Base-by-base conservation (phyloP, 37 sponge, comb jelly and placozoan species). In the Petrosia ficiformis region DNA sequence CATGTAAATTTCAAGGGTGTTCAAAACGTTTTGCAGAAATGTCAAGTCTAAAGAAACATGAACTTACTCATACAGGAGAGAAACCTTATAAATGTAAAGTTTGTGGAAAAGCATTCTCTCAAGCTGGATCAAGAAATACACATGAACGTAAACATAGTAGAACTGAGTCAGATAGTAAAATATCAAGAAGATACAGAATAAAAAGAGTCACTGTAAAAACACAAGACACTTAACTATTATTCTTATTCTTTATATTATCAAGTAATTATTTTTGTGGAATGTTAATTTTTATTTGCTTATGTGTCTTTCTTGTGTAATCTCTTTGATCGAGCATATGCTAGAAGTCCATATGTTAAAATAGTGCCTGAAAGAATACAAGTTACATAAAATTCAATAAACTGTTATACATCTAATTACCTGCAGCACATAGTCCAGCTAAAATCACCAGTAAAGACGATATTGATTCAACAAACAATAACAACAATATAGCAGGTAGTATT, bases 31-130 rank as follows among this genome's bases (percentile, higher is more conserved):
- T 91, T 75, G 92, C 92, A 19, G 92, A 91, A 60, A 91, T 91
- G 92, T 91, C 92, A 2, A 91, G 92, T 70, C 79, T 91, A 14
- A 91, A 86, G 83, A 91, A 91, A 42, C 92, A 91, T 59, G 92
- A 91, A 61, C 72, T 91, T 28, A 91, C 92, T 1, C 92, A 91
- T 66, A 91, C 92, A 0, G 92, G 92, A 14, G 92, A 91, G 56
- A 91, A 91, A 70, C 92, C 92, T 0, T 91, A 91, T 48, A 78
- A 73, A 41, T 91, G 92, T 70, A 43, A 87, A n/a, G 78, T 91
- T 44, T 91, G 92, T 43, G 83, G 87, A 0, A 91, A 91, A 44
- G 75, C 82, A 3, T 91, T 91, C 71, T 91, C 92, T 11, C 92
- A 91, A 71, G 92, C 92, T 26, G 92, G 92, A 1, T 85, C 86